phyloP scores from a whole-genome alignment of 1,140 invertebrate genomes.

The Drosophila melanica region DNA sequence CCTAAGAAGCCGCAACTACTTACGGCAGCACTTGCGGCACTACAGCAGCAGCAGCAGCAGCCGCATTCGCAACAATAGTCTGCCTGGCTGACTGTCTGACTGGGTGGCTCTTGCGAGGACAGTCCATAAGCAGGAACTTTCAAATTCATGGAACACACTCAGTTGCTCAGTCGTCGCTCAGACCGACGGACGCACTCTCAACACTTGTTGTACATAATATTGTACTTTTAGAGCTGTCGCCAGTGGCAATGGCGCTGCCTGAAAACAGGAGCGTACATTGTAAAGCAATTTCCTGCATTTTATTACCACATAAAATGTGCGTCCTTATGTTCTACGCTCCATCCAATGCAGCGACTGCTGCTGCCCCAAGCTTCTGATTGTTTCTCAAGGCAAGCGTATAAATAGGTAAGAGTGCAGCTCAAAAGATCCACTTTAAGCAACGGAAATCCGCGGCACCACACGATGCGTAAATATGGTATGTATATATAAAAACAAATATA shows the following conservation, averaged over 20 bases:
- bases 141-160: conserved; percentile 52
- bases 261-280: conserved; percentile 54
- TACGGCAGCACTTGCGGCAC: conserved; percentile 46
- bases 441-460: conserved; percentile 32
- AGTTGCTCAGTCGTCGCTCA: conserved; percentile 25
- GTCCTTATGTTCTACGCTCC: conserved; percentile 28
- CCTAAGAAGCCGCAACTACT: conserved; percentile 39
- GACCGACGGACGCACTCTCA: conserved; percentile 43
- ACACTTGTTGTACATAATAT: conserved; percentile 68
- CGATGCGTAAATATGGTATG: conserved; percentile 1
- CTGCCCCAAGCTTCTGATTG: conserved; percentile 44
- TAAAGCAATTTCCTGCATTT: conserved; percentile 74
- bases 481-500: neutral
- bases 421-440: conserved; percentile 35
- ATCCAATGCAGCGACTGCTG: conserved; percentile 1
- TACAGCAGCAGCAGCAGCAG: conserved; percentile 20
- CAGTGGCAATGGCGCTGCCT: conserved; percentile 36
- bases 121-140: conserved; percentile 49
- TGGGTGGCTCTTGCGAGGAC: conserved; percentile 32
- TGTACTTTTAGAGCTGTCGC: conserved; percentile 55
- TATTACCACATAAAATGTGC: conserved; percentile 61
- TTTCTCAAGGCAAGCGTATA: conserved; percentile 43
- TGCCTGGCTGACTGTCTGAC: conserved; percentile 20
- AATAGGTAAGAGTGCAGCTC: conserved; percentile 36
- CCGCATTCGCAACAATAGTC: conserved; percentile 45